A percentile compares a stretch with the other conserved stretches of the same genome.
phyloP scores from a whole-genome alignment of 2,113 vertebrate species.

The Aldabrachelys gigantea region DNA sequence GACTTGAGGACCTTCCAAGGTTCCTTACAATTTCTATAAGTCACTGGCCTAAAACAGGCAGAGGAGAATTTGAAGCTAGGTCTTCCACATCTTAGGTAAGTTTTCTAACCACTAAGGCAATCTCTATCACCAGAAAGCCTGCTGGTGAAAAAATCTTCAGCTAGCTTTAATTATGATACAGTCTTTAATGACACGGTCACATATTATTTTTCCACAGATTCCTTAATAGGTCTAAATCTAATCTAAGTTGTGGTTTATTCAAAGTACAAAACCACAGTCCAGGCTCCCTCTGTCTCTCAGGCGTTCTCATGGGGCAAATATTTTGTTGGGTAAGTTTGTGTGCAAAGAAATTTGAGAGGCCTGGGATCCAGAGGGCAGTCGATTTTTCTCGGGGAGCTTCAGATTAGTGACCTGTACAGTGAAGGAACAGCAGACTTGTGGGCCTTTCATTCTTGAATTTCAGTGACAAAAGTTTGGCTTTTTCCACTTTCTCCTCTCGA shows the following conservation, averaged over 20 bases:
- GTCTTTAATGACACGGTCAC: rapidly evolving
- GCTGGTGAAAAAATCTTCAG: background rate
- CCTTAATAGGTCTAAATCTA: background rate
- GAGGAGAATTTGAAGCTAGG: no score
- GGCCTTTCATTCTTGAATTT: background rate
- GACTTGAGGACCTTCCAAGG: no score
- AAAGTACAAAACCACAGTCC: background rate
- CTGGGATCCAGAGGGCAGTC: background rate
- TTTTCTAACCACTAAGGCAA: no score
- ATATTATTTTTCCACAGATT: background rate
- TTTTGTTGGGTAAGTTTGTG: rapidly evolving
- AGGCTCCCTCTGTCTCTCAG: background rate
- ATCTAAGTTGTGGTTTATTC: rapidly evolving
- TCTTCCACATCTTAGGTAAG: no score
- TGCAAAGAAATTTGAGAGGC: background rate
- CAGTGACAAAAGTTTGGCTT: background rate
- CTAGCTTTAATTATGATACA: no score
- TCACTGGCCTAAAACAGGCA: no score
- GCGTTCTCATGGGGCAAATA: background rate
- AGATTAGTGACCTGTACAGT: rapidly evolving
- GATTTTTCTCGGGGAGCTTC: rapidly evolving
- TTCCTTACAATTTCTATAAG: no score
- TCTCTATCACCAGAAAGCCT: no score
- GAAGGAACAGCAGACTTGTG: background rate
- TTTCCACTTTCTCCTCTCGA: background rate